A percentile compares a stretch with the other conserved stretches of the same genome.
These are phyloP conservation scores for Trissolcus brochymenae DNA, from an alignment of 2,888 invertebrate species.

Conservation along the genomic window DNA sequence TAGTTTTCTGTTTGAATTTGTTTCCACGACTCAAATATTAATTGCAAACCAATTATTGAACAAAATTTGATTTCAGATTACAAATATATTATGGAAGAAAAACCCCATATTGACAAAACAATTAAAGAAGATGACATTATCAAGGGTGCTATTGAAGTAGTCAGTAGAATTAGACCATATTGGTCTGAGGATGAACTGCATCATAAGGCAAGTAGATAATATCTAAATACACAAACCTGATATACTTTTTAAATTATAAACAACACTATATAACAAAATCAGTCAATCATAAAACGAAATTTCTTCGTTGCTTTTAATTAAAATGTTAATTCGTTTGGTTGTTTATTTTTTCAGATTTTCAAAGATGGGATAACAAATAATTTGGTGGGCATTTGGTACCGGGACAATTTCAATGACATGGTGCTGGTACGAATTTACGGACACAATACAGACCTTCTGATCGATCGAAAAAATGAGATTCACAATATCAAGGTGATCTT, in stretches of 20 bases:
- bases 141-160: slow-evolving; percentile 82
- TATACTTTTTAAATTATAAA: too few relatives aligned
- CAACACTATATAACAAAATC: too few relatives aligned
- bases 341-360: slow-evolving; percentile 82
- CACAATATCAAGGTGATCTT: slow-evolving; percentile 75
- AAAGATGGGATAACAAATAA: slow-evolving; percentile 97
- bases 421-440: slow-evolving; percentile 94
- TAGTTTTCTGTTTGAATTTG: too few relatives aligned
- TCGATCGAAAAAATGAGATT: slow-evolving; percentile 91
- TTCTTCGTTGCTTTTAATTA: too few relatives aligned
- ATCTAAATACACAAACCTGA: too few relatives aligned
- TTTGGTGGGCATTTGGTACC: slow-evolving; percentile 82
- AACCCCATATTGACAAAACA: slow-evolving; percentile 79
- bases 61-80: too few relatives aligned
- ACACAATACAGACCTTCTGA: slow-evolving; percentile 93
- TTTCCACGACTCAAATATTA: too few relatives aligned
- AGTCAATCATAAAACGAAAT: too few relatives aligned
- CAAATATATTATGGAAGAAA: slow-evolving; percentile 52
- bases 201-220: too few relatives aligned
- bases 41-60: too few relatives aligned
- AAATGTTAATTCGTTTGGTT: not conserved
- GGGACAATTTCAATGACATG: slow-evolving; percentile 80
- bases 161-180: slow-evolving; percentile 82
- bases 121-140: slow-evolving; percentile 83
- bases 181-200: slow-evolving; percentile 83